Evolutionary conservation across 1,140 invertebrate species (phyloP).

Genomic region (Bombyx mori): ASM3026992v2 NC_085109.1:9544001-9544500

Average conservation of each 20-base stretch:
- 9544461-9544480: constrained; percentile 52
- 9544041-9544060: constrained; percentile 69
- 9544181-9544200: constrained; percentile 22
- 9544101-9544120: constrained; percentile 66
- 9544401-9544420: too few relatives aligned
- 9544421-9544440: too few relatives aligned
- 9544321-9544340: background rate
- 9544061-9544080: constrained; percentile 70
- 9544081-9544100: constrained; percentile 57
- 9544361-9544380: too few relatives aligned
- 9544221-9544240: background rate
- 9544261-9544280: background rate
- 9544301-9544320: background rate
- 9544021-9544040: constrained; percentile 57
- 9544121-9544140: constrained; percentile 61
- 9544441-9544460: constrained; percentile 9
- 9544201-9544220: constrained; percentile 39
- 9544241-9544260: background rate
- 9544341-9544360: too few relatives aligned
- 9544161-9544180: constrained; percentile 60
- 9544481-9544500: constrained; percentile 62
- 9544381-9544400: too few relatives aligned
- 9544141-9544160: constrained; percentile 62
- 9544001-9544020: constrained; percentile 67
- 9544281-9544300: background rate